Evolutionary conservation across 2,797 vertebrate species (phyloP).

Genomic region (Ptychobarbus kaznakovi): DNA sequence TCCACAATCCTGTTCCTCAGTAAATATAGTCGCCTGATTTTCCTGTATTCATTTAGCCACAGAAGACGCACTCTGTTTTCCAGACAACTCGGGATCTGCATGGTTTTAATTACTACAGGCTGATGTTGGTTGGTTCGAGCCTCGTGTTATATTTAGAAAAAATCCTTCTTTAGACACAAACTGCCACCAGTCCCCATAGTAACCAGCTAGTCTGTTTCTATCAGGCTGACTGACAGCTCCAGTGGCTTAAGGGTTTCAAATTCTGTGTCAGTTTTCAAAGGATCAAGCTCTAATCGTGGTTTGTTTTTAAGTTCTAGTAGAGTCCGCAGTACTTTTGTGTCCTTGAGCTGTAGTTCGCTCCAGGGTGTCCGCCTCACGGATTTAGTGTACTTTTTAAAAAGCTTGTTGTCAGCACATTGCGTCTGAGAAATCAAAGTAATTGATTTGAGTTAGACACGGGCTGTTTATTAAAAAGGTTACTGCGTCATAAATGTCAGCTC

Average conservation of each 20-base stretch:
- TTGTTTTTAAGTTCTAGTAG: slow-evolving; percentile 16
- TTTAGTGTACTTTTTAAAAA: slow-evolving; percentile 43
- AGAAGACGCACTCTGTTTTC: not conserved
- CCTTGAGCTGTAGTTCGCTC: slow-evolving; percentile 21
- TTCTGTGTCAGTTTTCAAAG: slow-evolving; percentile 24
- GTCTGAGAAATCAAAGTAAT: slow-evolving; percentile 39
- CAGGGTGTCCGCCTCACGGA: not conserved
- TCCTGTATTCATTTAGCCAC: not conserved
- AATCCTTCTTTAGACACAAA: slow-evolving; percentile 25
- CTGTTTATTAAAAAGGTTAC: slow-evolving; percentile 23
- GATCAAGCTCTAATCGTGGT: slow-evolving; percentile 29
- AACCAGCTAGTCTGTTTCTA: slow-evolving; percentile 21
- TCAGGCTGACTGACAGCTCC: slow-evolving; percentile 5
- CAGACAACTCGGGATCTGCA: slow-evolving; percentile 28
- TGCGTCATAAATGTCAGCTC: slow-evolving; percentile 27
- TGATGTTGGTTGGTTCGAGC: slow-evolving; percentile 13
- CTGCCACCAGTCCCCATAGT: slow-evolving; percentile 7
- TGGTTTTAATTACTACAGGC: slow-evolving; percentile 31
- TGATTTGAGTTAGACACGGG: slow-evolving; percentile 26
- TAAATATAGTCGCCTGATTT: not conserved
- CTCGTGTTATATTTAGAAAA: slow-evolving; percentile 22
- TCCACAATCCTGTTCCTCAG: not conserved
- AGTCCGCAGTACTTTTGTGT: not conserved
- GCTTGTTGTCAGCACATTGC: slow-evolving; percentile 41
- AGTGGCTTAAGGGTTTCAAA: slow-evolving; percentile 37